Percentiles rank a stretch among this genome's conserved stretches.
These are phyloP conservation scores for Halotydeus destructor DNA, from an alignment of 1,140 invertebrate species.

Conservation along the genomic window DNA sequence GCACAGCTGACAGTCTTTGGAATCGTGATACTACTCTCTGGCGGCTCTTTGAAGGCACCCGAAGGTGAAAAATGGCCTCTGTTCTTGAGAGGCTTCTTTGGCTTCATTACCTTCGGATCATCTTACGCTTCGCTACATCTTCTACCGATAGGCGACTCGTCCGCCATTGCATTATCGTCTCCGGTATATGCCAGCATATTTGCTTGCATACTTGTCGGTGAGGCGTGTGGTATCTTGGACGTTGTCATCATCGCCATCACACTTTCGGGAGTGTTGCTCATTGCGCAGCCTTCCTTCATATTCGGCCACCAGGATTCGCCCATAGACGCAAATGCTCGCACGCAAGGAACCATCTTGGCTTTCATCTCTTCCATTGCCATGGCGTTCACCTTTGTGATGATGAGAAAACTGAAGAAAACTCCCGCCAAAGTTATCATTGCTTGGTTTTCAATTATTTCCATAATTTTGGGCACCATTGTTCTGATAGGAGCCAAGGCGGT, in stretches of 20 bases:
- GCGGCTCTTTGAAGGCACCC: too few species aligned
- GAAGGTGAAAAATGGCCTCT: too few species aligned
- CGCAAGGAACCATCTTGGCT: conserved; percentile 55
- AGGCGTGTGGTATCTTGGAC: conserved; percentile 31
- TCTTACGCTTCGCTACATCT: conserved; percentile 33
- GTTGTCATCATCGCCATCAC: conserved; percentile 28
- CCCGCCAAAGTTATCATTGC: conserved; percentile 42
- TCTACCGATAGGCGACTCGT: conserved; percentile 32
- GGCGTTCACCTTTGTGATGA: conserved; percentile 60
- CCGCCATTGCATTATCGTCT: conserved; percentile 34
- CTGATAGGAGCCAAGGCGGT: not conserved
- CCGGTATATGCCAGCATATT: conserved; percentile 31
- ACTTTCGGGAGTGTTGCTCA: conserved; percentile 29
- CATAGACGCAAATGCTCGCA: conserved; percentile 19
- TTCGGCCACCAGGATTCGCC: conserved; percentile 17
- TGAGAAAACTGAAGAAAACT: conserved; percentile 57
- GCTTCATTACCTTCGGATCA: not conserved
- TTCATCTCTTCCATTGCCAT: conserved; percentile 62
- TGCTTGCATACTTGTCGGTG: conserved; percentile 30
- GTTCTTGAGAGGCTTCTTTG: conserved; percentile 16
- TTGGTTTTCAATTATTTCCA: conserved; percentile 33
- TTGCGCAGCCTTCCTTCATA: conserved; percentile 31
- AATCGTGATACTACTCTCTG: too few species aligned
- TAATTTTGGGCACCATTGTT: not conserved
- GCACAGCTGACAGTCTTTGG: too few species aligned